Evolutionary conservation across 2,888 invertebrate species (phyloP).

Genomic region (Litoditis marina): DNA sequence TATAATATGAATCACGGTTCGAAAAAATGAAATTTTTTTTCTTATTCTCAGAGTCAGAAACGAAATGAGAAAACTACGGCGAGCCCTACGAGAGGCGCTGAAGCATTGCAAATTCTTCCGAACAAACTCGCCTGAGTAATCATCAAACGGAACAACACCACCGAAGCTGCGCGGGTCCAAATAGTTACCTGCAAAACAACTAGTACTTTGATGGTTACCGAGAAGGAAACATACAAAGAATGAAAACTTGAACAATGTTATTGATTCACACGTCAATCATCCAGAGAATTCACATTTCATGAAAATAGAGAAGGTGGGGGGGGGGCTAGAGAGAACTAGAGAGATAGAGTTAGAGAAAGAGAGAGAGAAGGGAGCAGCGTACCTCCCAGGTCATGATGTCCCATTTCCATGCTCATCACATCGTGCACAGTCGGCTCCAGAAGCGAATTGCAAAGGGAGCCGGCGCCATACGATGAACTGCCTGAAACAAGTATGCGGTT

Average conservation of each 20-base stretch:
- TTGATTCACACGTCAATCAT: too few relatives aligned
- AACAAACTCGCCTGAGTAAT: slow-evolving; percentile 6
- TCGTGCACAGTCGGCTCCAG: slow-evolving; percentile 25
- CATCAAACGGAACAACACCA: slow-evolving; percentile 11
- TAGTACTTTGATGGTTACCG: background rate
- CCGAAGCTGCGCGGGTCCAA: slow-evolving; percentile 27
- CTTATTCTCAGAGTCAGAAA: background rate
- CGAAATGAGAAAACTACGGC: background rate
- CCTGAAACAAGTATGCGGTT: background rate
- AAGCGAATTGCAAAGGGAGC: slow-evolving; percentile 9
- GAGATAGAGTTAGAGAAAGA: too few relatives aligned
- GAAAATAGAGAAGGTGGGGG: background rate
- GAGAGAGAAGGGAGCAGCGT: background rate
- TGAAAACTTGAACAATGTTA: too few relatives aligned
- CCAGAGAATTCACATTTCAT: too few relatives aligned
- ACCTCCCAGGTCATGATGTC: slow-evolving; percentile 17
- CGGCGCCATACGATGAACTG: slow-evolving; percentile 2
- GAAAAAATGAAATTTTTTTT: too few relatives aligned
- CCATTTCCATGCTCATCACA: slow-evolving; percentile 25
- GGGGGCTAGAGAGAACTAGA: background rate
- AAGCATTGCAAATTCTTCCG: background rate
- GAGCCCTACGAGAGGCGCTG: background rate
- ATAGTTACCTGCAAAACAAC: slow-evolving; percentile 8
- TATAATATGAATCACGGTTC: too few relatives aligned
- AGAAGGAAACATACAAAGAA: background rate